Evolutionary conservation across 2,888 invertebrate genomes (phyloP).

Genomic region (Stegophylla sp.): DNA sequence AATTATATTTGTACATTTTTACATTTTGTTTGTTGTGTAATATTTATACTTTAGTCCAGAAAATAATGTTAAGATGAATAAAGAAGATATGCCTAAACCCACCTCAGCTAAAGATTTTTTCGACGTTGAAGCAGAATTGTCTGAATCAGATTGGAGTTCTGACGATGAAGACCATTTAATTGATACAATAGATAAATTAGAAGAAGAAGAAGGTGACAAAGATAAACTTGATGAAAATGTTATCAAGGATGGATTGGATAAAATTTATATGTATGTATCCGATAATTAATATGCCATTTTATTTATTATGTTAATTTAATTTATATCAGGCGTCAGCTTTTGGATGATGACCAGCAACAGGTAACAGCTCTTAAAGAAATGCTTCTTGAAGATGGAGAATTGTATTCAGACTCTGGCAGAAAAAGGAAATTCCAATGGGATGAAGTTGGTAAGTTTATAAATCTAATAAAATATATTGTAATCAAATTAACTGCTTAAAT

Average conservation of each 20-base stretch:
- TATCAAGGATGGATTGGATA: conserved; percentile 79
- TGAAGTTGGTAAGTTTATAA: conserved; percentile 69
- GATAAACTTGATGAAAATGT: conserved; percentile 83
- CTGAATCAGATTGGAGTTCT: conserved; percentile 87
- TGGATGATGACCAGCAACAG: conserved; percentile 88
- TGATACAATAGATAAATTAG: conserved; percentile 78
- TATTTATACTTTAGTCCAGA: too few species aligned
- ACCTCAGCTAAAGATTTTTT: conserved; percentile 71
- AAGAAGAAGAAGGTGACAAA: conserved; percentile 83
- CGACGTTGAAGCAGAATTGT: conserved; percentile 89
- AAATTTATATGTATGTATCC: conserved; percentile 79
- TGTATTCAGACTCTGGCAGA: conserved; percentile 77
- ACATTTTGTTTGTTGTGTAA: too few species aligned
- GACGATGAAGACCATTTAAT: conserved; percentile 91
- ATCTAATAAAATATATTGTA: background rate
- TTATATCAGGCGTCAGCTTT: conserved; percentile 73
- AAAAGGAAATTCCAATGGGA: conserved; percentile 86
- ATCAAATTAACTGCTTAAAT: conserved; percentile 63
- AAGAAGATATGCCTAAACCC: background rate
- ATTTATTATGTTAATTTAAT: background rate
- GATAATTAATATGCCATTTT: background rate
- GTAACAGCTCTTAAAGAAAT: conserved; percentile 84
- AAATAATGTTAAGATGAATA: background rate
- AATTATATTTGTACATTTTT: too few species aligned
- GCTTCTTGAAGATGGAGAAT: conserved; percentile 87